Evolutionary conservation across 2,888 invertebrate genomes (phyloP), one percentile per base, ranked within the genome.

Genomic region (Rhamnusium bicolor): DNA sequence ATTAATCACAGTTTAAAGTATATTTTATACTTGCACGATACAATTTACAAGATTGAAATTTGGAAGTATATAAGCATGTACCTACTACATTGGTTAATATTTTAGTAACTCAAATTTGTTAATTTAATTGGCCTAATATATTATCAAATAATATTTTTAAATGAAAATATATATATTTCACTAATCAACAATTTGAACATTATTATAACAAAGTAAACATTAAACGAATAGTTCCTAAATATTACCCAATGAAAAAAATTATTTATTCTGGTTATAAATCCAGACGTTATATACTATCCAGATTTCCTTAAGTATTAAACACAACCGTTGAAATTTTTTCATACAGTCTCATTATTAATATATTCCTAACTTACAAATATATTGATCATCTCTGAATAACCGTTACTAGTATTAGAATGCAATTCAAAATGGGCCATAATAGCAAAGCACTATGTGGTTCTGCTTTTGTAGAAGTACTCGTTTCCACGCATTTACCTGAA

Each of bases 401-500:
- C 60, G 69, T 67, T 61, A 47, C 53, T 56, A 69, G 71, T 53
- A 67, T 58, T 62, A 79, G 19, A 49, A 70, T 54, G 58, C 61
- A 71, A 53, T 69, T 66, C 32, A 70, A 21, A 47, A 75, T 2
- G 51, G 63, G 68, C 63, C 62, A 74, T 73, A 74, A 24, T 19
- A 72, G 72, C 74, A 73, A 69, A 73, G 74, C 72, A 54, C 63
- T 75, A 27, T 68, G 29, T 32, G 68, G 49, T 60, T 65, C 53
- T 29, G 67, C 49, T 76, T 67, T 76, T 69, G 80, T 71, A 62
- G 82, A 86, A 76, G 84, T 84, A 79, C 87, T 90, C 63, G 88
- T 88, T 83, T 90, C 90, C 83, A 90, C 90, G 88, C 93, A 93
- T 87, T 93, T 92, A 81, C 93, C 93, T 93, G 89, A 4, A 89